These are phyloP conservation scores for Columba livia DNA, from an alignment of 2,113 vertebrate genomes.

Conservation along the genomic window DNA sequence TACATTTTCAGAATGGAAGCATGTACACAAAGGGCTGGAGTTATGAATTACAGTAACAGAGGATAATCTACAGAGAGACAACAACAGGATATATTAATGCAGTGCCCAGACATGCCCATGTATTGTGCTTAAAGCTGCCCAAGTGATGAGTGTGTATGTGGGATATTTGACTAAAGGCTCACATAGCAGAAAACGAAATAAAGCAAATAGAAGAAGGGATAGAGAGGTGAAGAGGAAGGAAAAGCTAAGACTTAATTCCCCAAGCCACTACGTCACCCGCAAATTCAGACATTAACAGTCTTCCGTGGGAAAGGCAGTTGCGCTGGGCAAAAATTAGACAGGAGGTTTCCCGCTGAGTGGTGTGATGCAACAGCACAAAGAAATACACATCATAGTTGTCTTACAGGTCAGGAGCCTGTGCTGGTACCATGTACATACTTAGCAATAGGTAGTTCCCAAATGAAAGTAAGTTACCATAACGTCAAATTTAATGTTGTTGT, in stretches of 20 bases:
- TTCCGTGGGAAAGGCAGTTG: neutral
- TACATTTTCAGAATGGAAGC: slow-evolving; percentile 50
- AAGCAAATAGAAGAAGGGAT: neutral
- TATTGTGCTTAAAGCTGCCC: slow-evolving; percentile 15
- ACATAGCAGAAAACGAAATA: neutral
- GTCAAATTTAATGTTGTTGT: neutral
- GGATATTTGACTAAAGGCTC: slow-evolving; percentile 34
- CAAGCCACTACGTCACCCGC: neutral
- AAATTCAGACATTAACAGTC: neutral
- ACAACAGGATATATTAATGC: neutral
- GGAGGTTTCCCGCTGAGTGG: neutral
- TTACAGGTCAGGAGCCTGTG: neutral
- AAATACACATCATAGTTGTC: neutral
- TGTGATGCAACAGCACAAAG: neutral
- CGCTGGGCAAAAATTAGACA: neutral
- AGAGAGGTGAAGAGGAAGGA: neutral
- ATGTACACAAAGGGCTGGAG: slow-evolving; percentile 42
- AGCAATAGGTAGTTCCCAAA: accelerated
- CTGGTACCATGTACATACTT: neutral
- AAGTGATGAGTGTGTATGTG: slow-evolving; percentile 27
- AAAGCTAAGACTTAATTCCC: neutral
- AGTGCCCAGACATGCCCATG: slow-evolving; percentile 56
- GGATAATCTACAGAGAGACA: slow-evolving; percentile 51
- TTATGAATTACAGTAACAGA: slow-evolving; percentile 32
- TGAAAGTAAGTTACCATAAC: neutral